These are phyloP conservation scores for Cassiopea xamachana DNA, from an alignment of 30 jellyfish, hydroid and myxozoan species.

Conservation along the genomic window DNA sequence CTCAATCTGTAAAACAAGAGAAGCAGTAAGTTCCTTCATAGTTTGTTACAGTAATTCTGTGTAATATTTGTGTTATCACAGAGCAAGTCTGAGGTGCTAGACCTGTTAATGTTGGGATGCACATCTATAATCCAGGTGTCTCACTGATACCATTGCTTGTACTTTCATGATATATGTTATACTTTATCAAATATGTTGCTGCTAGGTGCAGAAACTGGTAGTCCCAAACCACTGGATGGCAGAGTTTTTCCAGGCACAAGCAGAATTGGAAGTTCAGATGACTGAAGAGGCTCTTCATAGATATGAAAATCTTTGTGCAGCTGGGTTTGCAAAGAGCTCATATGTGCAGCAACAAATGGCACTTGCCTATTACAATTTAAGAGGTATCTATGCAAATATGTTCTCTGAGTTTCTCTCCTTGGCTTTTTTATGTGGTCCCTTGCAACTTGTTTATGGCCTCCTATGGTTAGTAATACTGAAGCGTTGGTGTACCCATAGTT, in stretches of 20 bases:
- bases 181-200: not conserved
- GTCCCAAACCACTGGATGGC: constrained; percentile 97
- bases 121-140: no score
- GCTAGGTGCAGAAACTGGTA: constrained; percentile 79
- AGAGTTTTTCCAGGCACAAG: constrained; percentile 90
- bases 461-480: no score
- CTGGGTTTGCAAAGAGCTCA: constrained; percentile 84
- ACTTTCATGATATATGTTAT: no score
- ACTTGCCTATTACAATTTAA: constrained; percentile 71
- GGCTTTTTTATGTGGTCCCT: not conserved
- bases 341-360: constrained; percentile 93
- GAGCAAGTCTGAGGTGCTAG: no score
- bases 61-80: no score
- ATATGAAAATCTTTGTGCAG: constrained; percentile 74
- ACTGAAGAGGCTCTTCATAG: constrained; percentile 89
- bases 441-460: not conserved
- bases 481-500: no score
- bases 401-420: not conserved
- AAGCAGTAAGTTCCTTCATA: constrained; percentile 58
- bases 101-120: no score
- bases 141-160: no score
- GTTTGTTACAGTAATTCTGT: no score
- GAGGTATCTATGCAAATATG: constrained; percentile 53
- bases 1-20: constrained; percentile 85
- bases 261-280: constrained; percentile 88